Base-by-base conservation (phyloP, 1,140 invertebrate genomes). In the Zaprionus capensis region DNA sequence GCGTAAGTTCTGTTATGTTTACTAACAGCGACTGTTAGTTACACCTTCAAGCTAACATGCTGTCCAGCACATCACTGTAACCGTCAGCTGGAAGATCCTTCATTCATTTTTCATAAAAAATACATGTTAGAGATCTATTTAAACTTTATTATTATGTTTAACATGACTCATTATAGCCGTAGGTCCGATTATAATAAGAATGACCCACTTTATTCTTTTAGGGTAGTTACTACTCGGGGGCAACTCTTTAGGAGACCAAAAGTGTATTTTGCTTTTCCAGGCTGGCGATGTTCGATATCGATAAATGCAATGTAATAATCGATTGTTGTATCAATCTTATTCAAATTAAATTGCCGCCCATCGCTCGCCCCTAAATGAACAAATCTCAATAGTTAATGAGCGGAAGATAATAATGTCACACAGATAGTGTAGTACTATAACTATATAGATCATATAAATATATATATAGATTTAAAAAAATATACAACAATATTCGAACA, bases 121-220 rank as follows among this genome's bases (percentile, higher is more conserved):
- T 17, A 17, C 6, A 44, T 9, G n/a, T 17, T 38, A 71, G 58
- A 65, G 31, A 71, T 64, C 61, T 71, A 65, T 59, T 63, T 20
- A 36, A 75, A 75, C 66, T 70, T 75, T 75, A 75, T 75, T 63
- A 62, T 56, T 57, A 12, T 55, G n/a, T 57, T 75, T 31, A 70
- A 75, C 58, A 31, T 70, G 56, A 58, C 24, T 63, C 26, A 36
- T 59, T 46, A 57, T 69, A 57, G 5, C 44, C 58, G 58, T 63
- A 49, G 69, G 56, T 24, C 28, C 38, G 38, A 49, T 31, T 38
- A 36, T 22, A 34, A 57, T 15, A 68, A 57, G 49, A 65, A 65
- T 51, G 44, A n/a, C 31, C 65, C 26, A 56, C 31, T 41, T 17
- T 46, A 64, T 56, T 44, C 22, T 12, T 51, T 11, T 26, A 12